Evolutionary conservation across 2,888 invertebrate species (phyloP), one percentile per base, ranked within the genome.

Genomic region (Camptogramma bilineatum): DNA sequence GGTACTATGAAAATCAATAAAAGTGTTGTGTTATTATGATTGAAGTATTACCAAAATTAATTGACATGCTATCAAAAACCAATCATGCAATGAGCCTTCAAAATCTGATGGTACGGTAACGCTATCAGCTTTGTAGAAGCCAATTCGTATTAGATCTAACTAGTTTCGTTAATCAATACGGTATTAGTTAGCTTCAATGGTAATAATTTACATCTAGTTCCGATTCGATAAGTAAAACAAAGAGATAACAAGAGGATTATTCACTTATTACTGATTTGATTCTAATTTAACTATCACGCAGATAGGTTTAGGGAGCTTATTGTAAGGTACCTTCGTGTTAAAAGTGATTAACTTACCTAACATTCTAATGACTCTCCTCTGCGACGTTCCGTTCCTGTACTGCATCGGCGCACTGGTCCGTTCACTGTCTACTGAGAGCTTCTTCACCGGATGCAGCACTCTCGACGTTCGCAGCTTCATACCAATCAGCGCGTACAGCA

Each of bases 401-500:
- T 91, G 88, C 77, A 88, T 87, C 44, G 82, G 82, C 17, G 87
- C 83, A 60, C 79, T 82, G 10, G 86, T 72, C 54, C 84, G 84
- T 53, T 87, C 88, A 50, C 91, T 93, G n/a, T 94, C 90, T 59
- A 92, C 87, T 0, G 91, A 94, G 46, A 85, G 82, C 62, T 95
- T 93, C 71, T 95, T 95, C 50, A 94, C 84, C 0, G 94, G 94
- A 69, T 95, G 94, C 75, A 95, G 86, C 69, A 94, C 87, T 17
- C 95, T 88, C 39, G 96, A 95, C 52, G 95, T 94, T 59, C 95
- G 94, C 70, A 97, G 88, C 81, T 96, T 96, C 50, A 96, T 85
- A 0, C 96, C 97, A 76, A 97, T 96, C 71, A 96, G 90, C 58
- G 96, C 94, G 80, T 98, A 98, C 67, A 98, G 90, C 69, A 97